These are phyloP conservation scores for Rhegmatorhina hoffmannsi DNA, from an alignment of 2,113 vertebrate genomes.

Conservation along the genomic window DNA sequence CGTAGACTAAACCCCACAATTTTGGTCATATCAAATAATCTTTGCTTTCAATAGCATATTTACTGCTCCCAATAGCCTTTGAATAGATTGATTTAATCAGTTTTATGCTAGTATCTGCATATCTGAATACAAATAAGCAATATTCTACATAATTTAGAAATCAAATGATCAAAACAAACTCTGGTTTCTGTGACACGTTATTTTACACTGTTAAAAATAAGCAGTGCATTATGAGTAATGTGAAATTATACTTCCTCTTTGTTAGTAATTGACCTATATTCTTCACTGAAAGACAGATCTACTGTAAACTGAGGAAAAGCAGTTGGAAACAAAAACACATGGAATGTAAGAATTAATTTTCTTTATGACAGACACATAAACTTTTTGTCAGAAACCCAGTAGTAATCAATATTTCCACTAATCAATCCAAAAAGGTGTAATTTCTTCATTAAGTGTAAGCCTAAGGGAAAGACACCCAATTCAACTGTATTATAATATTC, in stretches of 20 bases:
- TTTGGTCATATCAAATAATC: neutral
- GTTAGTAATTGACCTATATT: neutral
- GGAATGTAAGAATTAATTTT: neutral
- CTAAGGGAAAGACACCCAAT: neutral
- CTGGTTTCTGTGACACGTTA: neutral
- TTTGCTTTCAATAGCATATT: neutral
- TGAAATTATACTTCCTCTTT: neutral
- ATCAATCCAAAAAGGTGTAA: neutral
- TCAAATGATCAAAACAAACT: neutral
- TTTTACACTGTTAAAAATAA: neutral
- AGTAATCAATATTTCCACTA: neutral
- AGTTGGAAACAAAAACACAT: neutral
- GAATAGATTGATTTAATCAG: neutral
- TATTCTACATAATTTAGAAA: neutral
- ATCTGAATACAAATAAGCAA: neutral
- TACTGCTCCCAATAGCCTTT: neutral
- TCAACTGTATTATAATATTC: neutral
- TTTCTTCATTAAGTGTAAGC: neutral
- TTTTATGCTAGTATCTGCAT: neutral
- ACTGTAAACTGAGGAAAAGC: neutral
- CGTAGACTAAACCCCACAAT: neutral
- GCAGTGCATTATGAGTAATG: neutral
- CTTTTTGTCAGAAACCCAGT: neutral
- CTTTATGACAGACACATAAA: neutral
- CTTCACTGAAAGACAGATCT: neutral